Percentiles rank a stretch among this genome's conserved stretches.
Evolutionary conservation across 2,888 invertebrate species (phyloP).

Genomic region (Xylophagus ater): DNA sequence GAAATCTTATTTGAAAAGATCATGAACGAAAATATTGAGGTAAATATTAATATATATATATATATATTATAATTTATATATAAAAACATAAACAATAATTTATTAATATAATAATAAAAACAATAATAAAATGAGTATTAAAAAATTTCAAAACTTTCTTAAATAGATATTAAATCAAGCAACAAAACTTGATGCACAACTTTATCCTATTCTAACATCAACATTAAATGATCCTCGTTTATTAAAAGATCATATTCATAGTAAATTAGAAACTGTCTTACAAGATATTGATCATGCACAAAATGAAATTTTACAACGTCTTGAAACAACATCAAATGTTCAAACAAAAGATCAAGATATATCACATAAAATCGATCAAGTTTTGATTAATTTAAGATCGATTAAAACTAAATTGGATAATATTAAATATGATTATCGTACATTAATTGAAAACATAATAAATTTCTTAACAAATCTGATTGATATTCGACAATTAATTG

Average conservation of each 20-base stretch:
- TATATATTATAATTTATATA: conserved; percentile 1
- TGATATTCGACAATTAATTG: conserved; percentile 50
- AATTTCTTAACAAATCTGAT: conserved; percentile 57
- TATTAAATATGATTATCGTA: conserved; percentile 59
- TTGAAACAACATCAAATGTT: conserved; percentile 54
- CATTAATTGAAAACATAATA: conserved; percentile 55
- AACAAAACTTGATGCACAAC: conserved; percentile 55
- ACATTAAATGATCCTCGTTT: conserved; percentile 47
- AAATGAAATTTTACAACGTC: conserved; percentile 53
- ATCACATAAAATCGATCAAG: conserved; percentile 46
- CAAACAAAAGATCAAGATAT: conserved; percentile 46
- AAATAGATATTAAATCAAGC: conserved; percentile 52
- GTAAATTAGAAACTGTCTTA: conserved; percentile 45
- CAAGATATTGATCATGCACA: conserved; percentile 52
- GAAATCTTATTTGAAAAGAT: conserved; percentile 42
- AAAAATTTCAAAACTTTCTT: not conserved
- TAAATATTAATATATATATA: conserved; percentile 30
- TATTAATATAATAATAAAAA: not conserved
- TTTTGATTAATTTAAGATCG: conserved; percentile 53
- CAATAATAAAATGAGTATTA: not conserved
- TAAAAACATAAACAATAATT: conserved; percentile 4
- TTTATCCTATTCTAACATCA: conserved; percentile 63
- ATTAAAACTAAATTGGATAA: conserved; percentile 54
- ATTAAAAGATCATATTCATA: conserved; percentile 46
- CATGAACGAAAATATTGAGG: conserved; percentile 56